A percentile compares a stretch with the other conserved stretches of the same genome.
phyloP scores from a whole-genome alignment of 2,888 invertebrate genomes.

The Arrhopalites spinosus region DNA sequence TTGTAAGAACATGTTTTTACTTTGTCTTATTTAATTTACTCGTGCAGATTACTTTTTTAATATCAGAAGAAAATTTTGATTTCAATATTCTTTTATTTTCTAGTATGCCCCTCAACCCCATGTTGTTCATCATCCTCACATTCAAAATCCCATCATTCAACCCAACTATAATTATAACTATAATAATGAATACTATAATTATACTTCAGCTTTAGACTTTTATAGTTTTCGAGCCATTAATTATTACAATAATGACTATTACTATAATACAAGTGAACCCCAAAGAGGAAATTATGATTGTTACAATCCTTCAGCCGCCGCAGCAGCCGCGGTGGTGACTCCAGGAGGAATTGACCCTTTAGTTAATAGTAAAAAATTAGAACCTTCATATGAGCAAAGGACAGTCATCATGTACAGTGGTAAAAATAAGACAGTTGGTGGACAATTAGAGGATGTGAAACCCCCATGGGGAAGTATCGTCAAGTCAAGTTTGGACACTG shows the following conservation, averaged over 20 bases:
- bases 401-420: conserved; percentile 40
- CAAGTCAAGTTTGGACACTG: conserved; percentile 28
- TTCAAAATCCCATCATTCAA: conserved; percentile 38
- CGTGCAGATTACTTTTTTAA: too few relatives aligned
- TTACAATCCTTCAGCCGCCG: conserved; percentile 51
- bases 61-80: too few relatives aligned
- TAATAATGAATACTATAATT: conserved; percentile 37
- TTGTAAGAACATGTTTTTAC: too few relatives aligned
- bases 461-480: conserved; percentile 31
- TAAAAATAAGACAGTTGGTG: conserved; percentile 24
- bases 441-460: conserved; percentile 33
- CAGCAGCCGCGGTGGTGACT: conserved; percentile 56
- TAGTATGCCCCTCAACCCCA: conserved; percentile 36
- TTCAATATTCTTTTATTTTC: too few relatives aligned
- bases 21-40: too few relatives aligned
- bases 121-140: conserved; percentile 36
- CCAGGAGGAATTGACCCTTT: conserved; percentile 33
- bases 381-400: conserved; percentile 31
- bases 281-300: conserved; percentile 26
- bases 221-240: conserved; percentile 36
- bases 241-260: conserved; percentile 39
- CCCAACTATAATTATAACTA: conserved; percentile 39
- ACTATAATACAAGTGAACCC: conserved; percentile 26
- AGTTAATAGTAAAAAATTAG: conserved; percentile 20
- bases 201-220: conserved; percentile 32